A percentile compares a stretch with the other conserved stretches of the same genome.
Conservation (phyloP, 2,888 invertebrate species). For the Campoplex capitator region DNA sequence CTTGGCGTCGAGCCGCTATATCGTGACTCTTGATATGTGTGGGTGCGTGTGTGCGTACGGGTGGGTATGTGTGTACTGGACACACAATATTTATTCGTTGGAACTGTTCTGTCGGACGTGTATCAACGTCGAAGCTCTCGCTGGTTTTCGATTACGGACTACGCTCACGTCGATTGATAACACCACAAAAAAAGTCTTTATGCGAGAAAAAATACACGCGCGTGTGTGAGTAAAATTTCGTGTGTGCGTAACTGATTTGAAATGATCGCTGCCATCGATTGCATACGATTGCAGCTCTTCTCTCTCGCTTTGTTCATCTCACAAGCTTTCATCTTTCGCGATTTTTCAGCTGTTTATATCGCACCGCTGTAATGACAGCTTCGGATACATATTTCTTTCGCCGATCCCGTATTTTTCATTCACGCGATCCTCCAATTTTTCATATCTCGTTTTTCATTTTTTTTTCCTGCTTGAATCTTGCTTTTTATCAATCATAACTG, state of each 20-base stretch:
- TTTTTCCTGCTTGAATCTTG: neutral
- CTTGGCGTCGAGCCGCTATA: no score
- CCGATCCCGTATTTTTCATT: constrained; percentile 26
- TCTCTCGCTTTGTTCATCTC: constrained; percentile 1
- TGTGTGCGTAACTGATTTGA: constrained; percentile 68
- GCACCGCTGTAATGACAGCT: constrained; percentile 4
- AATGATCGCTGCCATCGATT: constrained; percentile 73
- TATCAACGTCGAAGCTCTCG: constrained; percentile 66
- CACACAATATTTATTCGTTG: constrained; percentile 45
- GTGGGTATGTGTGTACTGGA: no score
- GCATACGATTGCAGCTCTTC: constrained; percentile 24
- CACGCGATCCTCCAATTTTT: neutral
- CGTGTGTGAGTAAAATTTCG: neutral
- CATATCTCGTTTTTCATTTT: neutral
- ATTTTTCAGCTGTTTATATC: constrained; percentile 9
- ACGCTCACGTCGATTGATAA: constrained; percentile 67
- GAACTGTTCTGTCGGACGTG: constrained; percentile 59
- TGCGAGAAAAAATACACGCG: constrained; percentile 47
- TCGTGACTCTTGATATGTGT: no score
- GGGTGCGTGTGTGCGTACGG: no score
- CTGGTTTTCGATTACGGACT: constrained; percentile 76
- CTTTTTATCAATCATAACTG: neutral
- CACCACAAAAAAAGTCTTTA: constrained; percentile 35
- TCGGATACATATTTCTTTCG: constrained; percentile 21
- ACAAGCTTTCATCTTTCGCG: constrained; percentile 61